phyloP scores from a whole-genome alignment of 2,113 vertebrate species.

The Peromyscus maniculatus region DNA sequence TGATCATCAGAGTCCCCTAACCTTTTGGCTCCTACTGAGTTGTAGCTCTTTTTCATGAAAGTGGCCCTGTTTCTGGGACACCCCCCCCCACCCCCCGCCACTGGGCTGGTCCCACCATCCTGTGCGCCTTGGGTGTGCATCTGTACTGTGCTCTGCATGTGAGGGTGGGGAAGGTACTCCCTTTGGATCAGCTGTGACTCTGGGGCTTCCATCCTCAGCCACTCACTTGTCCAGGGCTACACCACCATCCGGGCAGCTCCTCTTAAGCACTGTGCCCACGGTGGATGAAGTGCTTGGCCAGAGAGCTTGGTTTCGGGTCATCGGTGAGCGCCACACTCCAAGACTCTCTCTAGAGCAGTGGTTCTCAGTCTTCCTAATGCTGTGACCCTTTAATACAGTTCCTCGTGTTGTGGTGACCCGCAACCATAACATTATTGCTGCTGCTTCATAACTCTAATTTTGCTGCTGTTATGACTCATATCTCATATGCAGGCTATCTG shows the following conservation, averaged over 20 bases:
- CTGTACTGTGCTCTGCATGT: neutral
- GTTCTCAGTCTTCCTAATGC: neutral
- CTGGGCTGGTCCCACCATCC: neutral
- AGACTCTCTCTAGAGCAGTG: neutral
- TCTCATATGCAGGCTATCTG: neutral
- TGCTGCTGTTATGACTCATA: neutral
- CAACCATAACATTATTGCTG: neutral
- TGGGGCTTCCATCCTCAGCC: no score
- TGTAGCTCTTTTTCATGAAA: neutral
- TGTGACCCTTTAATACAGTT: neutral
- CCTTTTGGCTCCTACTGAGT: accelerated
- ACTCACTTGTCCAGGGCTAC: no score
- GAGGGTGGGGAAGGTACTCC: neutral
- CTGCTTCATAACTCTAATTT: neutral
- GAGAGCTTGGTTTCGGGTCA: neutral
- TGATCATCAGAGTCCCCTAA: no score
- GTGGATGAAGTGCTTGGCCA: neutral
- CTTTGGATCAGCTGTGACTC: no score
- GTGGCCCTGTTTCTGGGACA: neutral
- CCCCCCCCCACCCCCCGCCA: no score
- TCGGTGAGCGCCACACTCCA: neutral
- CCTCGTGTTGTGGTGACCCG: neutral
- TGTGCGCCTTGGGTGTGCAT: neutral
- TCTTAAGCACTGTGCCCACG: neutral
- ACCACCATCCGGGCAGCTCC: neutral